Evolutionary conservation across 2,797 vertebrate species (phyloP), one percentile per base, ranked within the genome.

Genomic region (Agapornis canus): DNA sequence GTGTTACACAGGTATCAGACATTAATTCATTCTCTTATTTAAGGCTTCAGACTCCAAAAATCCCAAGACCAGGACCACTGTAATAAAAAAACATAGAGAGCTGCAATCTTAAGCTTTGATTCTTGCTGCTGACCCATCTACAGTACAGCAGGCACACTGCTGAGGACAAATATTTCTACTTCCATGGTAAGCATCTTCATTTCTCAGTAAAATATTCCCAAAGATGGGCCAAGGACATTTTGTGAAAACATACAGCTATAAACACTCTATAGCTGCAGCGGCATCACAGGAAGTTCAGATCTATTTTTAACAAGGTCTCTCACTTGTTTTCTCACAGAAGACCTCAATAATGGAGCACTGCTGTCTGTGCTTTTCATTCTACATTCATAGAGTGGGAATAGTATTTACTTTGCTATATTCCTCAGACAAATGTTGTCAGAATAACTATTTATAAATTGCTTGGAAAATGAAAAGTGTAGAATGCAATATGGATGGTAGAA

Each of bases 291-390:
- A 94, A 94, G 63, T 75, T 70, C 68, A 71, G 76, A 64, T 79
- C 79, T 93, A 94, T 94, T 96, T 92, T 94, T 92, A 82, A 81
- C 91, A 94, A 96, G 77, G 79, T 90, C 69, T 86, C 78, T 93
- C 89, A 68, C 61, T 78, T 90, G 82, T 93, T 95, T 92, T 91
- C 87, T 94, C 71, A 35, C 73, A 69, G 86, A 77, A 86, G 66
- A 85, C 66, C 82, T 92, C 82, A 78, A 52, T 83, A 96, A 87
- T 2, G 25, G 92, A 52, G 61, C 63, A 91, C 43, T 83, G 82
- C 59, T 91, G 57, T 57, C 82, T 82, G 6, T 48, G 69, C 79
- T 90, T 90, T 93, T 91, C 57, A 79, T 93, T 95, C 56, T 65
- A 39, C 82, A 66, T 88, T 94, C 92, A 63, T 11, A 52, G 49